Conservation (phyloP, 1,140 invertebrate species). For the Apocrypta bakeri region DNA sequence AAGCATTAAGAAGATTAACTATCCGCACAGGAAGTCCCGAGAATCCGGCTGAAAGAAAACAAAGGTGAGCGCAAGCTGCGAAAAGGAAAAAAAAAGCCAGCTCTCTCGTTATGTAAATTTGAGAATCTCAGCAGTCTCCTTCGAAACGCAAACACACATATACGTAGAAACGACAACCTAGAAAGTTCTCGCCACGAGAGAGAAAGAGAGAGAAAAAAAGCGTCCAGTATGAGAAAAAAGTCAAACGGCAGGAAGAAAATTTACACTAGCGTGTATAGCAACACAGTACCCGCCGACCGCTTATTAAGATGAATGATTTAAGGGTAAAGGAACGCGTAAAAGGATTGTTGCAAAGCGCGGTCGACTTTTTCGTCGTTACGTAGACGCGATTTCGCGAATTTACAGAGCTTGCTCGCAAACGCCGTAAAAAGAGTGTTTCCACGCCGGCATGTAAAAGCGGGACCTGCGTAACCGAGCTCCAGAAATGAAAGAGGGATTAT, state of each 20-base stretch:
- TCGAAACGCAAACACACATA: background rate
- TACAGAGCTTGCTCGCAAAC: background rate
- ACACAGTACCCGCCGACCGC: background rate
- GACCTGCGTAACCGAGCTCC: too few species aligned
- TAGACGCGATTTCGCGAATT: conserved; percentile 50
- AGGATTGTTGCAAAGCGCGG: too few species aligned
- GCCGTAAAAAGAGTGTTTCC: conserved; percentile 4
- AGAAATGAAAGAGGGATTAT: background rate
- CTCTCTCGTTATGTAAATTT: conserved; percentile 17
- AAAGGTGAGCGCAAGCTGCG: background rate
- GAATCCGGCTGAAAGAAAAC: conserved; percentile 14
- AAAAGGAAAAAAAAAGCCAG: conserved; percentile 5
- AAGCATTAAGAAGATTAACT: background rate
- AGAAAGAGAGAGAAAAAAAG: too few species aligned
- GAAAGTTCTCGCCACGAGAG: too few species aligned
- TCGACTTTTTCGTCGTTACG: conserved; percentile 23
- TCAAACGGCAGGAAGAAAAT: background rate
- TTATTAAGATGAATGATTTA: conserved; percentile 43
- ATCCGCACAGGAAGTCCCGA: background rate
- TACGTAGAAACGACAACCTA: background rate
- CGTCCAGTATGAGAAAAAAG: background rate
- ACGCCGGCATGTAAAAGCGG: background rate
- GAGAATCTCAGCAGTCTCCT: background rate
- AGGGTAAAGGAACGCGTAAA: conserved; percentile 13
- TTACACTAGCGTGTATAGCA: too few species aligned